Evolutionary conservation across 2,888 invertebrate species (phyloP), one percentile per base, ranked within the genome.

Genomic region (Julus scanicus): DNA sequence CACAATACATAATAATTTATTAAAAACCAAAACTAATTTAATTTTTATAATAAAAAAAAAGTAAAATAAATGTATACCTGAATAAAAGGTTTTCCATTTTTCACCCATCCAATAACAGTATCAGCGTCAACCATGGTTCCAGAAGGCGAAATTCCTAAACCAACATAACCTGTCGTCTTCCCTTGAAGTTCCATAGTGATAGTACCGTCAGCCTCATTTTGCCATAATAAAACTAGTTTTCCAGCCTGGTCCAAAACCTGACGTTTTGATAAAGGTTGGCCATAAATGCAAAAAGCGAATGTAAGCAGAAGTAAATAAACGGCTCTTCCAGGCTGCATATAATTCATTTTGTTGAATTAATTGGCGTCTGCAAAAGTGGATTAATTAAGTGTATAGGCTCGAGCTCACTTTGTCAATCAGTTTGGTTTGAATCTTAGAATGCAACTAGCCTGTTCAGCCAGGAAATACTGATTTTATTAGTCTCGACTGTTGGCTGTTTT

Each of bases 41-140:
- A 63, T 86, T 86, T 86, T n/a, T 1, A 57, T 0, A 37, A 1
- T 40, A 86, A 9, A 1, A 48, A 17, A n/a, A 37, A 48, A 37
- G 44, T 49, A 15, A 86, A n/a, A 37, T 15, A 71, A 87, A 5
- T 87, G 17, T 80, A n/a, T 63, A 88, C 88, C 39, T 86, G 37
- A 20, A 88, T 37, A 57, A 84, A 48, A 15, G 88, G 39, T 86
- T 88, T 86, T 49, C 86, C 88, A 49, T 88, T 88, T 40, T 49
- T 84, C 44, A 88, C 88, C 84, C 63, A 86, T 53, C 88, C 88
- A 29, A 84, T 57, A 53, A 53, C 86, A 0, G 86, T 86, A 44
- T 88, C 88, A 5, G 88, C 85, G 15, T 88, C 63, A 13, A 71
- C 20, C 88, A 88, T 88, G 29, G 86, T 86, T 39, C 88, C 88